Evolutionary conservation across 2,797 vertebrate genomes (phyloP).

Genomic region (Sebastes jordani): DNA sequence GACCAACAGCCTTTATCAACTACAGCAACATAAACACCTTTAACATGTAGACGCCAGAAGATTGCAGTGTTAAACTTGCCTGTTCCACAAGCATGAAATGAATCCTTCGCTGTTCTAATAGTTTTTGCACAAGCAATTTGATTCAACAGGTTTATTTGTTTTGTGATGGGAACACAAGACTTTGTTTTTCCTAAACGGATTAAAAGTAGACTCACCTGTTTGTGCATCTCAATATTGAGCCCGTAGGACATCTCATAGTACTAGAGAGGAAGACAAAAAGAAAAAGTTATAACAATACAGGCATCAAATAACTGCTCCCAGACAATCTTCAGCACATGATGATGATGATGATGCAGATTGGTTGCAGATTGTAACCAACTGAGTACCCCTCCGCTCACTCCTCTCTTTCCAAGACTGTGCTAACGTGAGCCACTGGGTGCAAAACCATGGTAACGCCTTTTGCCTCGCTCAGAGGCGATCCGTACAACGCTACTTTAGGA

Average conservation of each 20-base stretch:
- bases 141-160: not conserved
- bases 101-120: not conserved
- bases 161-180: not conserved
- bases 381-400: too few relatives aligned
- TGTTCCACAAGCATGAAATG: not conserved
- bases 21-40: not conserved
- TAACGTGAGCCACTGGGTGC: too few relatives aligned
- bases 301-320: not conserved
- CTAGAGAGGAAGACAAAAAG: slow-evolving; percentile 65
- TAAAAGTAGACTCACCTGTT: slow-evolving; percentile 86
- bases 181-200: not conserved
- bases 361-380: too few relatives aligned
- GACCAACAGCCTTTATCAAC: not conserved
- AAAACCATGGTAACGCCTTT: too few relatives aligned
- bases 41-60: not conserved
- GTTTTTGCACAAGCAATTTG: too few relatives aligned
- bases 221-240: slow-evolving; percentile 99
- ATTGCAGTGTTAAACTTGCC: not conserved
- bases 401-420: too few relatives aligned
- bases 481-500: too few relatives aligned
- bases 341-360: too few relatives aligned
- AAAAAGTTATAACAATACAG: not conserved
- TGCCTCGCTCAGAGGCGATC: too few relatives aligned
- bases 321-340: not conserved
- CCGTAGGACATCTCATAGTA: slow-evolving; percentile 99